A percentile compares a stretch with the other conserved stretches of the same genome.
Evolutionary conservation across 2,797 vertebrate species (phyloP).

Genomic region (Erpetoichthys calabaricus): DNA sequence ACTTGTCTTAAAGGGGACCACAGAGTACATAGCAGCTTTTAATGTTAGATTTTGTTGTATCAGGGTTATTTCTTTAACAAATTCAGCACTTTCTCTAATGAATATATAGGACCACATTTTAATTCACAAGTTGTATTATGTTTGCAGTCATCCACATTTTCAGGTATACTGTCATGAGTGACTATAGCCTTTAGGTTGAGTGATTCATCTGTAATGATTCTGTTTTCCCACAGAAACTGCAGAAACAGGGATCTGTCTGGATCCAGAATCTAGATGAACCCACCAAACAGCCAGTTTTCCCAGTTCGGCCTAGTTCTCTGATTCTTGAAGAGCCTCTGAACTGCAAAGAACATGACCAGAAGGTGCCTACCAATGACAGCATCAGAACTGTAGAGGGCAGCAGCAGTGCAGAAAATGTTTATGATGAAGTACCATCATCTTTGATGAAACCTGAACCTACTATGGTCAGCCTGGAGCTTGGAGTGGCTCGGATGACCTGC

Average conservation of each 20-base stretch:
- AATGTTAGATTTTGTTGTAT: too few species aligned
- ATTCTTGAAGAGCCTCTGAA: slow-evolving; percentile 57
- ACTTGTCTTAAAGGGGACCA: too few species aligned
- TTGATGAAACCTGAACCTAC: slow-evolving; percentile 72
- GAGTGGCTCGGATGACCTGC: slow-evolving; percentile 92
- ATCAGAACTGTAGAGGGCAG: slow-evolving; percentile 88
- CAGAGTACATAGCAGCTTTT: too few species aligned
- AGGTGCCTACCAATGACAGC: slow-evolving; percentile 49
- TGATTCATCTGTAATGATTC: slow-evolving; percentile 5
- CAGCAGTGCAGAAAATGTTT: slow-evolving; percentile 75
- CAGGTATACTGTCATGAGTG: too few species aligned
- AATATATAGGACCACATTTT: too few species aligned
- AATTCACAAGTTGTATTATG: too few species aligned
- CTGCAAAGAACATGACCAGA: slow-evolving; percentile 63
- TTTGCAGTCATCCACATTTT: too few species aligned
- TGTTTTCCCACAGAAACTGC: slow-evolving; percentile 61
- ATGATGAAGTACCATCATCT: slow-evolving; percentile 50
- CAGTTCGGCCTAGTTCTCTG: slow-evolving; percentile 45
- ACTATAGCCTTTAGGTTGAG: too few species aligned
- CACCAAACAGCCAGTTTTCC: slow-evolving; percentile 41
- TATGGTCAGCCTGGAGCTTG: slow-evolving; percentile 83
- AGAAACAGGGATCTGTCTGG: slow-evolving; percentile 42
- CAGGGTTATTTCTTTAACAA: too few species aligned
- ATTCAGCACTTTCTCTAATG: too few species aligned
- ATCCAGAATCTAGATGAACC: slow-evolving; percentile 28